These are phyloP conservation scores for Ormyrus thymus DNA, from an alignment of 2,888 invertebrate genomes.

Conservation along the genomic window DNA sequence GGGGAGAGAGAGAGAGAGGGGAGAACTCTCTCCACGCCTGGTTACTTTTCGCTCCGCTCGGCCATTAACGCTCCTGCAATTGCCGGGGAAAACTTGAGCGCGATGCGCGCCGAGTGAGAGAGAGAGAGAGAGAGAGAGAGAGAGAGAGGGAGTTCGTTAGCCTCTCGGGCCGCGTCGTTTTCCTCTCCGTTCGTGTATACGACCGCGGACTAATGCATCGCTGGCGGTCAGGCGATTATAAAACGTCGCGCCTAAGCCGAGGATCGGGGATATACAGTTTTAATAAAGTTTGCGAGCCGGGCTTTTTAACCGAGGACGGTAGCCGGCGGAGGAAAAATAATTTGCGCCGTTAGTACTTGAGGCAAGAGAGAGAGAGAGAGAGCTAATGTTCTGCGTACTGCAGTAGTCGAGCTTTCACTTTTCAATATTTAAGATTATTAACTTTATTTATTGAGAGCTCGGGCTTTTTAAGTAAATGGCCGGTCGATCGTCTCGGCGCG, in stretches of 20 bases:
- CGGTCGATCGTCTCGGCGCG: not conserved
- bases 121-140: no score
- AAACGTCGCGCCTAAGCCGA: slow-evolving; percentile 18
- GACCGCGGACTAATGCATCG: slow-evolving; percentile 47
- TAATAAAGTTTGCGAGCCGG: not conserved
- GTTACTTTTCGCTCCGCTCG: slow-evolving; percentile 52
- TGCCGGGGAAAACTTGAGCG: slow-evolving; percentile 51
- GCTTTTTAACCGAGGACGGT: no score
- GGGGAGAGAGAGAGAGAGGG: slow-evolving; percentile 21
- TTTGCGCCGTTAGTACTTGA: no score
- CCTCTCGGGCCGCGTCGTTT: slow-evolving; percentile 49
- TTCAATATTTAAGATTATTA: no score
- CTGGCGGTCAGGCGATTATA: slow-evolving; percentile 34
- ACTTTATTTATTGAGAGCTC: no score
- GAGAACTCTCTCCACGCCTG: slow-evolving; percentile 42
- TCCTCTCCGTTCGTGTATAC: slow-evolving; percentile 30
- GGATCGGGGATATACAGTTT: slow-evolving; percentile 9
- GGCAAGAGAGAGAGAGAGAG: no score
- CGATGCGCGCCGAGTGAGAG: slow-evolving; percentile 33
- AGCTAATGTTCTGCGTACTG: no score
- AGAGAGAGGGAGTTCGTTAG: slow-evolving; percentile 57
- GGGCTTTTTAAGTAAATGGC: no score
- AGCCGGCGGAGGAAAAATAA: no score
- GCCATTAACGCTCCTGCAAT: slow-evolving; percentile 53
- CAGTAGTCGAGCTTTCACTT: slow-evolving; percentile 2